Evolutionary conservation across 92 coral and sea anemone genomes (phyloP).

Genomic region (Porites divaricata): DNA sequence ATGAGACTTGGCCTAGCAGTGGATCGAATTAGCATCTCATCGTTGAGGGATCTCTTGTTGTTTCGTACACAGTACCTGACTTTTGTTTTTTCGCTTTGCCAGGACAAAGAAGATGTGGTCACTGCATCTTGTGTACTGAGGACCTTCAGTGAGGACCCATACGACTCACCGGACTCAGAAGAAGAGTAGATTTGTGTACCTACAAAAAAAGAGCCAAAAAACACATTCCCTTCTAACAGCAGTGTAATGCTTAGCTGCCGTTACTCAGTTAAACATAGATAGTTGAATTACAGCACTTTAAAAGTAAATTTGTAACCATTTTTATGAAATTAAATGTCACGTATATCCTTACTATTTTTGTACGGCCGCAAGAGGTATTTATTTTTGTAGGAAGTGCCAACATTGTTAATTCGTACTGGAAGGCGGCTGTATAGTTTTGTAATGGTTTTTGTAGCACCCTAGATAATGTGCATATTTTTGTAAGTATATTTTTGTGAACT

Average conservation of each 20-base stretch:
- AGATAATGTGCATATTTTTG: slow-evolving; percentile 6
- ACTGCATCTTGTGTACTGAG: slow-evolving; percentile 90
- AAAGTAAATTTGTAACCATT: slow-evolving; percentile 3
- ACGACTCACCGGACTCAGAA: slow-evolving; percentile 86
- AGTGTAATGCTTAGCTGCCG: neutral
- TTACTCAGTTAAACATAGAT: slow-evolving; percentile 1
- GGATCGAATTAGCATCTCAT: neutral
- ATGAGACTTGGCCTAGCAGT: neutral
- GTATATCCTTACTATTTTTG: slow-evolving; percentile 7
- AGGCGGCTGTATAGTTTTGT: neutral
- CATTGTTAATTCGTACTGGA: neutral
- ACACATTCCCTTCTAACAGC: neutral
- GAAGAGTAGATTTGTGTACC: slow-evolving; percentile 59
- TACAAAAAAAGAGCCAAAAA: slow-evolving; percentile 7
- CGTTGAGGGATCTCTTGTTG: too few species aligned
- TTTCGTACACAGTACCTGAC: neutral
- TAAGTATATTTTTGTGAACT: neutral
- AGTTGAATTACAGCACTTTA: slow-evolving; percentile 12
- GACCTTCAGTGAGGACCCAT: slow-evolving; percentile 86
- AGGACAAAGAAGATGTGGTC: slow-evolving; percentile 90
- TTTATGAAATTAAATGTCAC: neutral
- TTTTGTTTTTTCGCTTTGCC: neutral
- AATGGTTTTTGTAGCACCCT: neutral
- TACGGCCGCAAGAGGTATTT: slow-evolving; percentile 24
- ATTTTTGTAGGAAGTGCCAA: slow-evolving; percentile 21